Evolutionary conservation across 2,113 vertebrate species (phyloP), one percentile per base, ranked within the genome.

Genomic region (Eolophus roseicapilla): DNA sequence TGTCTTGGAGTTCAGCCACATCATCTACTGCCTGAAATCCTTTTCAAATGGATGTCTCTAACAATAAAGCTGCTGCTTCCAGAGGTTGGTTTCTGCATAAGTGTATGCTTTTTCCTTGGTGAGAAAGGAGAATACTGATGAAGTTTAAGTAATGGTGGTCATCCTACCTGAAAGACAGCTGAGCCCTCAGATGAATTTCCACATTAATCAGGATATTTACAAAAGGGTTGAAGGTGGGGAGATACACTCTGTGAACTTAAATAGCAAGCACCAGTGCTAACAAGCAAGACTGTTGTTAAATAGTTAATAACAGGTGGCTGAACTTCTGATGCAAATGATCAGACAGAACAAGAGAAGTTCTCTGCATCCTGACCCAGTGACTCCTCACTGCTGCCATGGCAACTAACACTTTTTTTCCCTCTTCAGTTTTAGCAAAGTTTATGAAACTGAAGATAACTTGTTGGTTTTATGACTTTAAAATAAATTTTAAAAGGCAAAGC

Each of bases 291-390:
- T 91, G 86, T 88, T 92, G 92, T 93, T 90, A 87, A 95, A 86
- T 77, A 84, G 92, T 95, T 95, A 95, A 90, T 96, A 93, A 93
- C 92, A 95, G 94, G 80, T 95, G 93, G 88, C 90, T 93, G 90
- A 97, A 95, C 86, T 94, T 94, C 85, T 90, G 90, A 94, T 96
- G 90, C 82, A 88, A 91, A 92, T 80, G 37, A 88, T 95, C 80
- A 94, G 71, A 39, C 69, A 83, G 87, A 95, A 94, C 93, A 93
- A 90, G 95, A 86, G 87, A 83, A 86, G 82, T 94, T 88, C 62
- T 82, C 69, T 86, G 53, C 86, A 95, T 97, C 86, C 93, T 93
- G 93, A 92, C 88, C 90, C 47, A 78, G 65, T 0, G 11, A 69
- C 82, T 74, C 65, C 77, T 96, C 25, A 20, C 68, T 71, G 90